Evolutionary conservation across 2,888 invertebrate species (phyloP).

Genomic region (Aethes cnicana): DNA sequence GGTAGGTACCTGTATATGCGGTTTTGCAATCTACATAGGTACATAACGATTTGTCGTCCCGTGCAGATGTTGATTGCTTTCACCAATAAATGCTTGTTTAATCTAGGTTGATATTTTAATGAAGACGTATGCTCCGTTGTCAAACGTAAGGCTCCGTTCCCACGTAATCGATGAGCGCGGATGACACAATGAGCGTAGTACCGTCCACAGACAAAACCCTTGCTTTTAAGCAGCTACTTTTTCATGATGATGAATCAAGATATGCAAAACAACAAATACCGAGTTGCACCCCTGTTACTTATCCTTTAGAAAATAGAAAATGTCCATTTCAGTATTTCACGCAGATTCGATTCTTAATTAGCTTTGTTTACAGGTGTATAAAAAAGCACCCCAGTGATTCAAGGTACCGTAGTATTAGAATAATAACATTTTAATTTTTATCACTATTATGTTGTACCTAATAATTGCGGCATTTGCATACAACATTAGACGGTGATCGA

Average conservation of each 20-base stretch:
- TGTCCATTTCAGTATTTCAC: too few species aligned
- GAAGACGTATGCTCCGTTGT: slow-evolving; percentile 35
- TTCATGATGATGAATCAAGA: too few species aligned
- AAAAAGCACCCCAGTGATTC: too few species aligned
- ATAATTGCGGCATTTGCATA: slow-evolving; percentile 16
- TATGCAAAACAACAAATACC: too few species aligned
- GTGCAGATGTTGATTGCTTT: slow-evolving; percentile 5
- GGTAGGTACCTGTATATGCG: too few species aligned
- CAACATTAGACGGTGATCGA: background rate
- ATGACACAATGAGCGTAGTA: slow-evolving; percentile 59
- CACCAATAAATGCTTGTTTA: slow-evolving; percentile 5
- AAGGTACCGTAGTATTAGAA: too few species aligned
- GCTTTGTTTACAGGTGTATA: too few species aligned
- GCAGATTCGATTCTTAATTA: too few species aligned
- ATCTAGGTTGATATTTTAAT: slow-evolving; percentile 29
- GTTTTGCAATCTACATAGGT: too few species aligned
- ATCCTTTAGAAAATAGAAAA: too few species aligned
- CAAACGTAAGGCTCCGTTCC: slow-evolving; percentile 52
- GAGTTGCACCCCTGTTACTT: too few species aligned
- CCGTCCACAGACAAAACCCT: slow-evolving; percentile 29
- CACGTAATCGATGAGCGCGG: slow-evolving; percentile 60
- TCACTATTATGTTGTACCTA: background rate
- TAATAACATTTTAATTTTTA: background rate
- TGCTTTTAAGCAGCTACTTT: background rate
- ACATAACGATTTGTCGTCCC: too few species aligned